Percentiles rank a stretch among this genome's conserved stretches.
These are phyloP conservation scores for Scartelaos histophorus DNA, from an alignment of 2,113 vertebrate species.

Conservation along the genomic window DNA sequence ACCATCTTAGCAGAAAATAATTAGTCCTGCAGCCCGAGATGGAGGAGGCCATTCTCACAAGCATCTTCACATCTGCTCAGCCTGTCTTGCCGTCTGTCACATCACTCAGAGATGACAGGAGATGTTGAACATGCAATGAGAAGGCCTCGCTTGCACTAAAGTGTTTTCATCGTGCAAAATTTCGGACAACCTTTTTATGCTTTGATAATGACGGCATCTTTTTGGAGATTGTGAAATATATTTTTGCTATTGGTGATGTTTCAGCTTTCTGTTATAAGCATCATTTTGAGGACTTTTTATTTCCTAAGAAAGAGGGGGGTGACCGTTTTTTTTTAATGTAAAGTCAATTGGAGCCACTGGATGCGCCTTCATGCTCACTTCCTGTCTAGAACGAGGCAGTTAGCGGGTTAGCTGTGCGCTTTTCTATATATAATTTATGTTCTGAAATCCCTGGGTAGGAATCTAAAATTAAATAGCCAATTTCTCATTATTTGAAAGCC, in stretches of 20 bases:
- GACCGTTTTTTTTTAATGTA: too few species aligned
- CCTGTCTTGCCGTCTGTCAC: conserved; percentile 24
- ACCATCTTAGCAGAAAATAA: conserved; percentile 29
- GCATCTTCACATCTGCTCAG: conserved; percentile 13
- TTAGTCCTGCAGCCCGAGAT: conserved; percentile 31
- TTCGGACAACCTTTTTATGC: neutral
- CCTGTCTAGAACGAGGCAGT: too few species aligned
- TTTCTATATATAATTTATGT: too few species aligned
- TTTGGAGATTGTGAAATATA: neutral
- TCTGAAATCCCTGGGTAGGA: too few species aligned
- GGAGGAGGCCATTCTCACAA: conserved; percentile 41
- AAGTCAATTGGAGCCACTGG: too few species aligned
- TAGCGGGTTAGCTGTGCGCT: too few species aligned
- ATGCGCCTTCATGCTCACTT: too few species aligned
- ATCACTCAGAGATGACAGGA: neutral
- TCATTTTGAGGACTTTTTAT: too few species aligned
- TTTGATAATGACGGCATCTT: neutral
- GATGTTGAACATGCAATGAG: neutral
- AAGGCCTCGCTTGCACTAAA: neutral
- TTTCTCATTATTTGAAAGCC: too few species aligned
- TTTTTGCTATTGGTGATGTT: neutral
- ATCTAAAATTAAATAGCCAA: too few species aligned
- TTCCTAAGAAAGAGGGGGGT: too few species aligned
- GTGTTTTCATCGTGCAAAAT: neutral
- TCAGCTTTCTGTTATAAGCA: neutral